Base-by-base conservation (phyloP, 1,140 invertebrate genomes). In the Conus betulinus region DNA sequence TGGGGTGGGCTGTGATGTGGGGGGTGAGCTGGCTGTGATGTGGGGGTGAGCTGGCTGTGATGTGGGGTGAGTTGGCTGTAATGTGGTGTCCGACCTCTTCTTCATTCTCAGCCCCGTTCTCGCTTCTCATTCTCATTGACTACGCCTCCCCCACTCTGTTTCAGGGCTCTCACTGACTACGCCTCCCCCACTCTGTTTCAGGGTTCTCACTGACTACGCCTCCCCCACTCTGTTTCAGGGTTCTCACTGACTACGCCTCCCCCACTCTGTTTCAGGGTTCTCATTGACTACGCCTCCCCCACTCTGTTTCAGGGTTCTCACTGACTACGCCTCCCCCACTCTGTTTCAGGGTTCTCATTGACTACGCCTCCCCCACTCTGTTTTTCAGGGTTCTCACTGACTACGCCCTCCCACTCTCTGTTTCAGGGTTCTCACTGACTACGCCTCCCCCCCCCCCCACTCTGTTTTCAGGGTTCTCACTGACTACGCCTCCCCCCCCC, bases 151-250 rank as follows among this genome's bases (percentile, higher is more conserved):
- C n/a, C n/a, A n/a, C 57, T 71, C 6, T 53, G 5, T 25, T 39
- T n/a, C 55, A 90, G 89, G 15, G n/a, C 85, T 1, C 74, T 90
- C 3, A 90, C 89, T 53, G 76, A 51, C 27, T 90, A 89, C 79
- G 86, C 85, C 15, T n/a, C 63, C 20, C n/a, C n/a, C n/a, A n/a
- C 57, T 71, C 6, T 53, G 5, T 25, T 39, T n/a, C 55, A 90
- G 89, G 15, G n/a, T 87, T 1, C 74, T 90, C 3, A 90, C 89
- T 53, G 76, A 51, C 27, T 90, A 89, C 79, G 86, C 85, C 15
- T n/a, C 63, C 20, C n/a, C n/a, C n/a, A n/a, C 57, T 71, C 6
- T 53, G 5, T 25, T 39, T n/a, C 55, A 90, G 89, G 15, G n/a
- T 87, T 1, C 74, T 90, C 3, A 90, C 89, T 53, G 76, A 51